Percentiles rank a stretch among this genome's conserved stretches.
These are phyloP conservation scores for Sebastes itinus DNA, from an alignment of 2,797 vertebrate genomes.

Conservation along the genomic window DNA sequence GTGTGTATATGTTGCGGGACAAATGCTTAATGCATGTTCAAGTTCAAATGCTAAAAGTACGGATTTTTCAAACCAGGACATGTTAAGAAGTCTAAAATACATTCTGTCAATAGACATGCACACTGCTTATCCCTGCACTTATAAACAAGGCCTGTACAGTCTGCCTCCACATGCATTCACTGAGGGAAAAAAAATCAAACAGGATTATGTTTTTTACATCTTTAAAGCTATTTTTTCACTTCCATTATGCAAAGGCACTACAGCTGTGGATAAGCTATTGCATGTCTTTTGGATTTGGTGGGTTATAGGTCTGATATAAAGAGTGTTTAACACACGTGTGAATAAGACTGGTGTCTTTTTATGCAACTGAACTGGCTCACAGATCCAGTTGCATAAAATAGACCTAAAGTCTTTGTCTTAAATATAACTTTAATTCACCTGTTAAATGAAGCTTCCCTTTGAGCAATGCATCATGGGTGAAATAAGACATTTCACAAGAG, in stretches of 20 bases:
- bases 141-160: not conserved
- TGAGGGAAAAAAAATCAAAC: conserved; percentile 10
- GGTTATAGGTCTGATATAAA: not conserved
- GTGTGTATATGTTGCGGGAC: conserved; percentile 29
- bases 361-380: too few relatives aligned
- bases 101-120: conserved; percentile 30
- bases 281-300: conserved; percentile 30
- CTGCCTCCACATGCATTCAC: conserved; percentile 18
- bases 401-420: not conserved
- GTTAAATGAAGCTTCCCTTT: not conserved
- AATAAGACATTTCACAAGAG: not conserved
- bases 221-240: conserved; percentile 36
- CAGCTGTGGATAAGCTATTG: conserved; percentile 33
- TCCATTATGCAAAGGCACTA: conserved; percentile 45
- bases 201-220: conserved; percentile 56
- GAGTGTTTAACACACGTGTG: conserved; percentile 1
- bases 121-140: conserved; percentile 6
- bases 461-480: not conserved
- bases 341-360: conserved; percentile 17
- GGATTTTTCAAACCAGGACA: conserved; percentile 39
- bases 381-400: too few relatives aligned
- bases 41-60: conserved; percentile 63
- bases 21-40: conserved; percentile 58
- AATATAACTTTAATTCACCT: not conserved
- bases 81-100: not conserved